These are phyloP conservation scores for Cyanoliseus patagonus DNA, from an alignment of 2,113 vertebrate species.

Conservation along the genomic window DNA sequence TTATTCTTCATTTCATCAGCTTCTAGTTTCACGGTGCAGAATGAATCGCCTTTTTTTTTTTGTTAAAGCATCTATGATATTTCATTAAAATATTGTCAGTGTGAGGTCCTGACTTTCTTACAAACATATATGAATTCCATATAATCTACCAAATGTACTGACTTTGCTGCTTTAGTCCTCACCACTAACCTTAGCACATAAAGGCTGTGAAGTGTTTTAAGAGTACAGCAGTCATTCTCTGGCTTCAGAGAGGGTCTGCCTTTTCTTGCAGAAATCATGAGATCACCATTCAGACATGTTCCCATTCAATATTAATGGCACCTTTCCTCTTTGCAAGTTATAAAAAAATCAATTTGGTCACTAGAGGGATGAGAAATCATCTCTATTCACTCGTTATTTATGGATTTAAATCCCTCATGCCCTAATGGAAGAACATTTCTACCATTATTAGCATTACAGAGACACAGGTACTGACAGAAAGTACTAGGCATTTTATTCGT, in stretches of 20 bases:
- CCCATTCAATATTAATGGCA: slow-evolving; percentile 1
- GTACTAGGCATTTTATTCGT: background rate
- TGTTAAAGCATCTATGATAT: background rate
- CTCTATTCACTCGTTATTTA: slow-evolving; percentile 32
- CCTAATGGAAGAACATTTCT: background rate
- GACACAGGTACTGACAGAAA: background rate
- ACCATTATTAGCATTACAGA: slow-evolving; percentile 12
- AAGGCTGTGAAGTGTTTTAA: background rate
- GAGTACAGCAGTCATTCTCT: background rate
- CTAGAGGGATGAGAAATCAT: background rate
- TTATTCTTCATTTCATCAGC: slow-evolving; percentile 1
- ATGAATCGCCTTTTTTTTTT: background rate
- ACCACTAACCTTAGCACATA: background rate
- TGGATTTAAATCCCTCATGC: slow-evolving; percentile 1
- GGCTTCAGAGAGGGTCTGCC: background rate
- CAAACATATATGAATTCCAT: slow-evolving; percentile 7
- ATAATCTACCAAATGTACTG: background rate
- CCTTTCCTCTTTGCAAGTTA: background rate
- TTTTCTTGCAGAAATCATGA: slow-evolving; percentile 16
- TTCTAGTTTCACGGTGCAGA: background rate
- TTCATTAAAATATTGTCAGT: slow-evolving; percentile 47
- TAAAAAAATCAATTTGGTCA: slow-evolving; percentile 46
- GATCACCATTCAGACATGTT: background rate
- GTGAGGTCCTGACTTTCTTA: background rate
- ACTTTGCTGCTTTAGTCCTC: background rate